Conservation (phyloP, 2,113 vertebrate species). For the Sphyrna mokarran region DNA sequence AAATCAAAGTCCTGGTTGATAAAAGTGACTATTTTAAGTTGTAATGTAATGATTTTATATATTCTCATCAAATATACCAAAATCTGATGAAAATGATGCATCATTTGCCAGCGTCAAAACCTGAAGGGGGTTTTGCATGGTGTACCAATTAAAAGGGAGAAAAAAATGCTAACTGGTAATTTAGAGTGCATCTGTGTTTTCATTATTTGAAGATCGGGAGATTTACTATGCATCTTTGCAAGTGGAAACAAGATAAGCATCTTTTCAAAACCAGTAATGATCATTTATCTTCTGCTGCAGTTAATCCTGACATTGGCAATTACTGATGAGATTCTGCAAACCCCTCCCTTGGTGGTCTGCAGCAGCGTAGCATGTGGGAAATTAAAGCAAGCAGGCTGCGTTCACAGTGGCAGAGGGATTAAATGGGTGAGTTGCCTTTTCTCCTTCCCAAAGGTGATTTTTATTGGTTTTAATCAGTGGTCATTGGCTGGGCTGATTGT, state of each 20-base stretch:
- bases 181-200: constrained; percentile 27
- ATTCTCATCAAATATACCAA: not conserved
- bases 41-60: not conserved
- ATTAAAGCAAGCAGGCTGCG: not conserved
- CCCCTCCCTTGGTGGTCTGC: constrained; percentile 14
- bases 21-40: not conserved
- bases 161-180: not conserved
- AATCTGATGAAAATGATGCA: not conserved
- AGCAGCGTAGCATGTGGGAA: not conserved
- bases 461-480: not conserved
- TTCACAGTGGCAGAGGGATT: not conserved
- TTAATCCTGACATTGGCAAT: constrained; percentile 34
- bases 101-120: not conserved
- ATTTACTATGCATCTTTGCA: constrained; percentile 16
- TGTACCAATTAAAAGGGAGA: not conserved
- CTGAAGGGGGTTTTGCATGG: not conserved
- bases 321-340: constrained; percentile 19
- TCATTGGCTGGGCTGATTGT: too few species aligned
- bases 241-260: constrained; percentile 27
- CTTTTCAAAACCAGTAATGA: constrained; percentile 27
- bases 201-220: constrained; percentile 30
- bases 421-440: not conserved
- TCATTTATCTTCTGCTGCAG: constrained; percentile 28
- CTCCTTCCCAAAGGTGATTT: not conserved
- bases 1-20: constrained; percentile 6